Percentiles rank a stretch among this genome's conserved stretches.
These are phyloP conservation scores for Melitaea cinxia DNA, from an alignment of 1,140 invertebrate genomes.

Conservation along the genomic window DNA sequence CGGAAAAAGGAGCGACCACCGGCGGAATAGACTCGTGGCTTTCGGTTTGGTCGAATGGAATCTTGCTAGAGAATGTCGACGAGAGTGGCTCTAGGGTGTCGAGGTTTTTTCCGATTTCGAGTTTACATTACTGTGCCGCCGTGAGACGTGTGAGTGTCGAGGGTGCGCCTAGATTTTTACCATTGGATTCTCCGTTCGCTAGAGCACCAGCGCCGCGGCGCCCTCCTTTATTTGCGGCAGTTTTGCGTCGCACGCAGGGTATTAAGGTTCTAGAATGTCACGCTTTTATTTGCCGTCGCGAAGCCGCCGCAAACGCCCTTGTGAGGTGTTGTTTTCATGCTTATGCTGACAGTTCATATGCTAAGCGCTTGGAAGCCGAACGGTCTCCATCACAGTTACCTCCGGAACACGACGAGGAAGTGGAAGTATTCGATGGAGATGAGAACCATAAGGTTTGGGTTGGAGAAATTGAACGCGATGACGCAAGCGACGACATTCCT, in stretches of 20 bases:
- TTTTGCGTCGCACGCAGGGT: constrained; percentile 96
- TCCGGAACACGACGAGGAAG: constrained; percentile 86
- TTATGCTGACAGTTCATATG: constrained; percentile 96
- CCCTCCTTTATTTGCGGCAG: constrained; percentile 98
- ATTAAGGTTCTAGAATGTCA: constrained; percentile 99
- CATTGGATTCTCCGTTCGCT: constrained; percentile 97
- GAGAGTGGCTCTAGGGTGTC: constrained; percentile 97
- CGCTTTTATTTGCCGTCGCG: constrained; percentile 98
- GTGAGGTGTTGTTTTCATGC: constrained; percentile 97
- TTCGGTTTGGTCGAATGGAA: constrained; percentile 97
- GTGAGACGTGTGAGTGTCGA: constrained; percentile 91
- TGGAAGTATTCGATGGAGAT: constrained; percentile 92
- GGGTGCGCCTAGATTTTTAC: constrained; percentile 93
- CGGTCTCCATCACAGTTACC: constrained; percentile 78
- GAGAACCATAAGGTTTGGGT: constrained; percentile 97
- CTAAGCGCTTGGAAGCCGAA: constrained; percentile 88
- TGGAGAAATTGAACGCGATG: constrained; percentile 88
- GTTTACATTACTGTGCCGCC: constrained; percentile 98
- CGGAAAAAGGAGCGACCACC: constrained; percentile 92
- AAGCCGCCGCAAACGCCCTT: constrained; percentile 96
- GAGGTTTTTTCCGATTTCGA: constrained; percentile 98
- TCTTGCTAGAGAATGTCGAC: constrained; percentile 97
- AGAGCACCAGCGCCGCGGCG: constrained; percentile 92
- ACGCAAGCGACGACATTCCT: constrained; percentile 88
- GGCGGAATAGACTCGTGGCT: constrained; percentile 98